phyloP scores from a whole-genome alignment of 2,113 vertebrate species.

The Pampusana beccarii region DNA sequence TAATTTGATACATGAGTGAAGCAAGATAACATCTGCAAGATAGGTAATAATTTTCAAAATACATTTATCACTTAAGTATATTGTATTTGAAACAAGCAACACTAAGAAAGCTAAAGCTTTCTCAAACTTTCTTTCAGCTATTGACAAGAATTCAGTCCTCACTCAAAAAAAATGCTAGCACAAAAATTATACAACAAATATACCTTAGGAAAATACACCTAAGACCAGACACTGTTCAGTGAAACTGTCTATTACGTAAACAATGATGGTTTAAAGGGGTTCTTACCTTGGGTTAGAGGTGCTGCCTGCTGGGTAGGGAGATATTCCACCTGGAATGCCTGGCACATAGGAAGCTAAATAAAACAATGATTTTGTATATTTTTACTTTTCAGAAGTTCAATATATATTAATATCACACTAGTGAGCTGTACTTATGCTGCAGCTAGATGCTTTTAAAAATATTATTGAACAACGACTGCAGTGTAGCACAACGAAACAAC shows the following conservation, averaged over 20 bases:
- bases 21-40: neutral
- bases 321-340: constrained; percentile 86
- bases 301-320: constrained; percentile 85
- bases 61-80: neutral
- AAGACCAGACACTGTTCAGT: neutral
- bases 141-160: neutral
- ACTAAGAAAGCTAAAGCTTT: neutral
- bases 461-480: neutral
- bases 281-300: constrained; percentile 88
- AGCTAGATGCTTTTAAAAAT: neutral
- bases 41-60: neutral
- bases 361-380: constrained; percentile 55
- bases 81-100: neutral
- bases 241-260: neutral
- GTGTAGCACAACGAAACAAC: neutral
- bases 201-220: neutral
- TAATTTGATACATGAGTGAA: fast-evolving
- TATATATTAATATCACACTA: neutral
- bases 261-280: neutral
- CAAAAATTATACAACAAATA: neutral
- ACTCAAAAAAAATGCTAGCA: neutral
- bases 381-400: neutral
- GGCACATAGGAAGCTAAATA: constrained; percentile 92
- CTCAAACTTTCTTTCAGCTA: neutral
- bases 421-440: neutral